These are phyloP conservation scores for Karalla daura DNA, from an alignment of 2,797 vertebrate species.

Conservation along the genomic window DNA sequence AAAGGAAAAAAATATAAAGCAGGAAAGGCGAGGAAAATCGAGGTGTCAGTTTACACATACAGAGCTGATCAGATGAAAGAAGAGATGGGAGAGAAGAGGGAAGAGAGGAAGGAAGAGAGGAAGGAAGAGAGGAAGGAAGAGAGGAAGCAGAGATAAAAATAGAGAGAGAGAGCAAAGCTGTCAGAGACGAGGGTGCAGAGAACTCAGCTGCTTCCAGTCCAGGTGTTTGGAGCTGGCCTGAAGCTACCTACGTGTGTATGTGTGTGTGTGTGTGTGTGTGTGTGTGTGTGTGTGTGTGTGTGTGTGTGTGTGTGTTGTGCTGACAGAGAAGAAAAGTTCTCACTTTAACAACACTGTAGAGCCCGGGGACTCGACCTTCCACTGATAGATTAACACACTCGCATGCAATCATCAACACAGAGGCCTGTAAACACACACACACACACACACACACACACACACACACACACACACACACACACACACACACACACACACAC, in stretches of 20 bases:
- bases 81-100: too few species aligned
- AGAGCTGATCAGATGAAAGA: too few species aligned
- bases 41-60: too few species aligned
- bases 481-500: slow-evolving; percentile 1
- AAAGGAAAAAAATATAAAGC: too few species aligned
- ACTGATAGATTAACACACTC: slow-evolving; percentile 33
- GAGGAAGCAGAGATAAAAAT: slow-evolving; percentile 1
- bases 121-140: neutral
- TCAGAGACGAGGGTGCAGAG: slow-evolving; percentile 13
- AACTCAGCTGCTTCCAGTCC: slow-evolving; percentile 43
- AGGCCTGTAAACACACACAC: slow-evolving; percentile 3
- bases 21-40: too few species aligned
- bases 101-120: neutral
- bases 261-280: neutral
- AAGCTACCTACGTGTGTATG: slow-evolving; percentile 15
- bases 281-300: neutral
- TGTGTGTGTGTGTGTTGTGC: slow-evolving; percentile 36
- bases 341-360: slow-evolving; percentile 37
- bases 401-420: too few species aligned
- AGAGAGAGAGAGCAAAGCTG: slow-evolving; percentile 16
- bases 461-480: neutral
- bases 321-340: slow-evolving; percentile 57
- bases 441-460: neutral
- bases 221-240: slow-evolving; percentile 49
- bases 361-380: slow-evolving; percentile 28